These are phyloP conservation scores for Hypomesus transpacificus DNA, from an alignment of 2,113 vertebrate species.

Conservation along the genomic window DNA sequence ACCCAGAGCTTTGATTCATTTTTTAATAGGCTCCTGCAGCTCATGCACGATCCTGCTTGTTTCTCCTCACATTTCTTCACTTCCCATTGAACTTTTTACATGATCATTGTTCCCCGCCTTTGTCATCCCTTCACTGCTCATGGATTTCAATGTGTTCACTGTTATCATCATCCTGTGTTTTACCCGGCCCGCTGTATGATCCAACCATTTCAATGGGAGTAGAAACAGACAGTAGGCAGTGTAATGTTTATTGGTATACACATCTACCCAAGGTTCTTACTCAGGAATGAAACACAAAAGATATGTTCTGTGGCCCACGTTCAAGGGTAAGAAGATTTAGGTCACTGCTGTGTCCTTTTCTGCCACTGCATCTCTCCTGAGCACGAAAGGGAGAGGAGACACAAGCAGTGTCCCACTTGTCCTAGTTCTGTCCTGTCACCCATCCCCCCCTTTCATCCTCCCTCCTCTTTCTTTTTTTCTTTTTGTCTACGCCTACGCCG, in stretches of 20 bases:
- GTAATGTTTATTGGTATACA: no score
- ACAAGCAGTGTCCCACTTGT: constrained; percentile 39
- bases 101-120: background rate
- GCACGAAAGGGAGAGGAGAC: constrained; percentile 32
- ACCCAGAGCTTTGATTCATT: constrained; percentile 64
- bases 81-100: background rate
- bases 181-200: constrained; percentile 3
- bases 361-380: constrained; percentile 16
- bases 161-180: background rate
- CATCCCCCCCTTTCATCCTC: constrained; percentile 29
- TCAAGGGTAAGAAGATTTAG: background rate
- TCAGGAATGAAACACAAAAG: background rate
- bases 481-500: constrained; percentile 34
- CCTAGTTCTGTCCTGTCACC: constrained; percentile 42
- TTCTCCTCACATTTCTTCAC: constrained; percentile 14
- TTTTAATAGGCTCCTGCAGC: constrained; percentile 64
- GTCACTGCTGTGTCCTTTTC: background rate
- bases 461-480: constrained; percentile 10
- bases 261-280: no score
- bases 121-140: constrained; percentile 6
- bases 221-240: background rate
- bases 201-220: constrained; percentile 20
- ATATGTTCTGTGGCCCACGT: background rate
- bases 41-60: constrained; percentile 30
- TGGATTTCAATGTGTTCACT: constrained; percentile 19